Conservation (phyloP, 2,797 vertebrate genomes). For the Dromococcyx pavoninus region DNA sequence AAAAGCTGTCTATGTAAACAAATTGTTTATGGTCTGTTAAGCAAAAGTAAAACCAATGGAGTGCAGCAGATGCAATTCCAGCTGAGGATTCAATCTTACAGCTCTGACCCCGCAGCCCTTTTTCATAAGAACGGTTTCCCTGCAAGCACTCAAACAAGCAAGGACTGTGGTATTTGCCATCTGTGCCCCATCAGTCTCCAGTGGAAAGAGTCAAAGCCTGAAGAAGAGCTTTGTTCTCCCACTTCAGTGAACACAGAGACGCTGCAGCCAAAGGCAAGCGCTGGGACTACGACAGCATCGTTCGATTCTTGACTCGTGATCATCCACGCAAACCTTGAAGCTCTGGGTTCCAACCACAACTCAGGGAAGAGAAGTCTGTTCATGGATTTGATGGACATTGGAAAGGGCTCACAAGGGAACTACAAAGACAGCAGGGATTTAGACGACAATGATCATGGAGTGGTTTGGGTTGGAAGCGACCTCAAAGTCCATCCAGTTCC, state of each 20-base stretch:
- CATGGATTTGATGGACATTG: accelerated
- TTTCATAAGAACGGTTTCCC: not conserved
- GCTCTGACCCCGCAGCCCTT: not conserved
- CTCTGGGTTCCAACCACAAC: not conserved
- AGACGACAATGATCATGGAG: no score
- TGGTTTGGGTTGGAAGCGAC: no score
- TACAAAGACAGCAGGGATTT: not conserved
- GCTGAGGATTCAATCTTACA: constrained; percentile 39
- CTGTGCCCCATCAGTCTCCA: not conserved
- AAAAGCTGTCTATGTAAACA: constrained; percentile 65
- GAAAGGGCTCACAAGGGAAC: not conserved
- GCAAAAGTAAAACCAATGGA: constrained; percentile 40
- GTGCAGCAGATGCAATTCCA: constrained; percentile 48
- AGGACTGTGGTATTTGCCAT: not conserved
- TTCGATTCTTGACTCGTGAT: accelerated
- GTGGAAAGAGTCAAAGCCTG: not conserved
- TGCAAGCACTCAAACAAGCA: not conserved
- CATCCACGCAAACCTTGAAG: not conserved
- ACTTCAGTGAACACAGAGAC: not conserved
- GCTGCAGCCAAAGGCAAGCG: not conserved
- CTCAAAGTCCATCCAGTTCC: no score
- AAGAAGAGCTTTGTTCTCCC: not conserved
- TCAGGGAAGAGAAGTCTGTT: not conserved
- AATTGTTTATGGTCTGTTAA: constrained; percentile 68
- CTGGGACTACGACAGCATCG: accelerated